These are phyloP conservation scores for Muschampia plurimacula DNA, from an alignment of 2,888 invertebrate genomes.

Conservation along the genomic window DNA sequence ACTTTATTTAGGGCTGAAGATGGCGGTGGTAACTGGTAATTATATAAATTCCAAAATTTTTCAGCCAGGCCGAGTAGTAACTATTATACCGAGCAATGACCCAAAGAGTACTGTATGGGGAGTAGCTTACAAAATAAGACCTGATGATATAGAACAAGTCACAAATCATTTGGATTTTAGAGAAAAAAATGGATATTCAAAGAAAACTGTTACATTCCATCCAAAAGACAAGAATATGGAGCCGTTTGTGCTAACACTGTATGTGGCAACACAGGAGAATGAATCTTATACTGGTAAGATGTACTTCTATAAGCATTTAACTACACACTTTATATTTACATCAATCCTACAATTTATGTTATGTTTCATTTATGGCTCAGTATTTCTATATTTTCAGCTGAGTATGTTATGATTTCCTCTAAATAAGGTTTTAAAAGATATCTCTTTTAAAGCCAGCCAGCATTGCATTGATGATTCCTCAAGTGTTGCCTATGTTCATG, in stretches of 20 bases:
- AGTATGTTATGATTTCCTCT: too few relatives aligned
- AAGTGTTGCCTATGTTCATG: too few relatives aligned
- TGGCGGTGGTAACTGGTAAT: too few relatives aligned
- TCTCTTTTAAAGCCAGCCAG: too few relatives aligned
- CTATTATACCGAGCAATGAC: constrained; percentile 88
- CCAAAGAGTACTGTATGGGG: constrained; percentile 92
- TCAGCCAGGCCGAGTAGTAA: constrained; percentile 96
- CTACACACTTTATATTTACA: too few relatives aligned
- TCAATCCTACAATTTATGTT: background rate
- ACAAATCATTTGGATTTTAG: constrained; percentile 94
- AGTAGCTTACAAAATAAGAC: constrained; percentile 94
- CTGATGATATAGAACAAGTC: constrained; percentile 88
- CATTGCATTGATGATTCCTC: too few relatives aligned
- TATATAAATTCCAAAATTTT: constrained; percentile 1
- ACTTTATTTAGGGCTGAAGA: too few relatives aligned
- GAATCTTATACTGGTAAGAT: constrained; percentile 88
- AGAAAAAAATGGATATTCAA: constrained; percentile 96
- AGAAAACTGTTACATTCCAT: constrained; percentile 89
- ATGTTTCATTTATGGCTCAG: too few relatives aligned
- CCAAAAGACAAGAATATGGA: constrained; percentile 81
- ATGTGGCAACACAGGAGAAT: constrained; percentile 93
- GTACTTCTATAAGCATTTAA: background rate
- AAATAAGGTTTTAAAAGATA: too few relatives aligned
- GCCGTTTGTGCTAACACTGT: constrained; percentile 90
- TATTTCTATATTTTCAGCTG: too few relatives aligned